Conservation (phyloP, 2,888 invertebrate species). For the Ptilodon capucinus region DNA sequence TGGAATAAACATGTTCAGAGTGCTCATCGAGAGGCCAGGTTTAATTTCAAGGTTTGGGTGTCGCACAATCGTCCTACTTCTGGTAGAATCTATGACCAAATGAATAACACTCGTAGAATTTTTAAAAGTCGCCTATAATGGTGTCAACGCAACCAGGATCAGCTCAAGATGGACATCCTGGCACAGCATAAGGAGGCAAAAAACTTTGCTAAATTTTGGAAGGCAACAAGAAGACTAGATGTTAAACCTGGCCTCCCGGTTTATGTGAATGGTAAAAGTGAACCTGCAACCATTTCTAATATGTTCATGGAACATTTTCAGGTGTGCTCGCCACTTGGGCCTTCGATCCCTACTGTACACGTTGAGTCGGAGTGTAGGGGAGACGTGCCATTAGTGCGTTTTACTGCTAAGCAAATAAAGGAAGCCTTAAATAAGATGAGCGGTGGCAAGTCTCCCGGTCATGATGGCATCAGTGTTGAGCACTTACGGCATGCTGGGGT, state of each 20-base stretch:
- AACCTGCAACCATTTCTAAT: not conserved
- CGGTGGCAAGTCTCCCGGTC: conserved; percentile 1
- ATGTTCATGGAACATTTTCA: not conserved
- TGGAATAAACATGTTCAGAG: not conserved
- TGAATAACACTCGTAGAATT: not conserved
- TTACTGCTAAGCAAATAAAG: too few relatives aligned
- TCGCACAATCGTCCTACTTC: not conserved
- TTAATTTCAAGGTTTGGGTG: not conserved
- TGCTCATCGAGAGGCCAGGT: not conserved
- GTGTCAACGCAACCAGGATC: not conserved
- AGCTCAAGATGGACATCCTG: not conserved
- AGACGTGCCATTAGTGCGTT: too few relatives aligned
- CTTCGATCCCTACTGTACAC: too few relatives aligned
- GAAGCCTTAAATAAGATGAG: too few relatives aligned
- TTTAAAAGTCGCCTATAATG: not conserved
- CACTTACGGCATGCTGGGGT: not conserved
- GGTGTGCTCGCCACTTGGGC: not conserved
- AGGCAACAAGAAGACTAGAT: not conserved
- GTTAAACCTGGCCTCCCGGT: not conserved
- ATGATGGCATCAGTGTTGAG: conserved; percentile 2
- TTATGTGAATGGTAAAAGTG: not conserved
- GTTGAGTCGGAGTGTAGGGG: too few relatives aligned
- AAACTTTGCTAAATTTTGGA: not conserved
- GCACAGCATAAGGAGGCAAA: not conserved
- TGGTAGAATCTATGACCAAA: not conserved